A percentile compares a stretch with the other conserved stretches of the same genome.
Conservation (phyloP, 2,113 vertebrate genomes). For the Chaetura pelagica region DNA sequence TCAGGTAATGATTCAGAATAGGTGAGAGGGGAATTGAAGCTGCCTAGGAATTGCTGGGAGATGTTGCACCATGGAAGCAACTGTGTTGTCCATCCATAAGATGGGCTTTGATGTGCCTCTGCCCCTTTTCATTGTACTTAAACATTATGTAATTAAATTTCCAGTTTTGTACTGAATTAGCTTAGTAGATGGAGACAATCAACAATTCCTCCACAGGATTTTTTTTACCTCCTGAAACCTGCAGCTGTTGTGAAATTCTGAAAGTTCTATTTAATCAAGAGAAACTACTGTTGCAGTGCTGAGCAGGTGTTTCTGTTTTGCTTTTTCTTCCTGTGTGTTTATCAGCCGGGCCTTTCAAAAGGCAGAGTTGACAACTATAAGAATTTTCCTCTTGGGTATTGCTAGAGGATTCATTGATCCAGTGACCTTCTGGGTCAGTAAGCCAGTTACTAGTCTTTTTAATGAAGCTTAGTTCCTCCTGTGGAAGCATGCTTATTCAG, state of each 20-base stretch:
- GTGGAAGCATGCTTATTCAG: not conserved
- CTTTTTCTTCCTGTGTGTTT: not conserved
- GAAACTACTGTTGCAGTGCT: not conserved
- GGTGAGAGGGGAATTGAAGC: too few relatives aligned
- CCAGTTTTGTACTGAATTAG: not conserved
- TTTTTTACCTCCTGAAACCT: not conserved
- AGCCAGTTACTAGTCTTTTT: not conserved
- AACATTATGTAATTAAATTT: not conserved
- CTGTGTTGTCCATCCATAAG: too few relatives aligned
- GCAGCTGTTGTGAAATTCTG: not conserved
- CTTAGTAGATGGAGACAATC: not conserved
- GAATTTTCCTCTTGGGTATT: not conserved
- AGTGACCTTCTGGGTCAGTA: not conserved
- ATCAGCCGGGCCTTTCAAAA: not conserved
- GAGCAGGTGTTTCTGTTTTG: not conserved
- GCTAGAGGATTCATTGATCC: not conserved
- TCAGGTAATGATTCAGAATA: too few relatives aligned
- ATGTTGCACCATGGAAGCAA: too few relatives aligned
- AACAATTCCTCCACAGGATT: not conserved
- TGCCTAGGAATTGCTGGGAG: too few relatives aligned
- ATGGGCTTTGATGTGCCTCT: not conserved
- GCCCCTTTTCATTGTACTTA: not conserved
- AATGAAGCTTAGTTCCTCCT: not conserved
- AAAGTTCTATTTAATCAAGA: not conserved
- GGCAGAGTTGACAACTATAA: not conserved